Evolutionary conservation across 1,140 invertebrate species (phyloP).

Genomic region (Philotrypesis tridentata): DNA sequence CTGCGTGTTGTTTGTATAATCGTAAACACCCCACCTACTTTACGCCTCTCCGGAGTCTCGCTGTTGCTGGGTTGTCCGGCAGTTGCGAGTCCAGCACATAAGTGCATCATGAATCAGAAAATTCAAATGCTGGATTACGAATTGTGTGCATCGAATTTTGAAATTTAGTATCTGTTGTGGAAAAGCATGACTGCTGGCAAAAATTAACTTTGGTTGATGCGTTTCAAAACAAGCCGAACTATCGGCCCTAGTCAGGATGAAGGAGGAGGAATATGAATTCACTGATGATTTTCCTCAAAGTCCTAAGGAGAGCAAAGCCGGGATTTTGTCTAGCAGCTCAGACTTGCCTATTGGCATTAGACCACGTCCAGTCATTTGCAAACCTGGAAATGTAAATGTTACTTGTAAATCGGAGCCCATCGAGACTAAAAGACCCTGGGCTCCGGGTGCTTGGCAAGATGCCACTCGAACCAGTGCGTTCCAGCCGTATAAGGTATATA

Average conservation of each 20-base stretch:
- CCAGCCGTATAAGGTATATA: slow-evolving; percentile 74
- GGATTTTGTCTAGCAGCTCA: slow-evolving; percentile 34
- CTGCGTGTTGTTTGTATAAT: not conserved
- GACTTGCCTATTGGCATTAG: slow-evolving; percentile 69
- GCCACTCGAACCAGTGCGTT: slow-evolving; percentile 76
- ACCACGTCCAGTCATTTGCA: slow-evolving; percentile 69
- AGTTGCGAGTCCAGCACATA: not conserved
- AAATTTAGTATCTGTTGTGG: not conserved
- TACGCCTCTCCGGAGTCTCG: not conserved
- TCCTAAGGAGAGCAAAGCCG: slow-evolving; percentile 23
- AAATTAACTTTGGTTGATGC: not conserved
- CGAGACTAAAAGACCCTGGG: slow-evolving; percentile 71
- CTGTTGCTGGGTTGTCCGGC: not conserved
- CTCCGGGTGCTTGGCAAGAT: slow-evolving; percentile 73
- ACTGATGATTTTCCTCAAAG: slow-evolving; percentile 44
- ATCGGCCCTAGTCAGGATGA: not conserved
- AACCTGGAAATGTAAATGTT: slow-evolving; percentile 67
- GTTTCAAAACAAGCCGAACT: not conserved
- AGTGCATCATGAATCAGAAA: not conserved
- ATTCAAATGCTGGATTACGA: not conserved
- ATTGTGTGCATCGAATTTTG: not conserved
- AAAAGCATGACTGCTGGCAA: not conserved
- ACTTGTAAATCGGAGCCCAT: slow-evolving; percentile 69
- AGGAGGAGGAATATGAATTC: slow-evolving; percentile 56
- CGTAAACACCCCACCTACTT: slow-evolving; percentile 14